These are phyloP conservation scores for Ellobium chinense DNA, from an alignment of 2,888 invertebrate genomes.

Conservation along the genomic window DNA sequence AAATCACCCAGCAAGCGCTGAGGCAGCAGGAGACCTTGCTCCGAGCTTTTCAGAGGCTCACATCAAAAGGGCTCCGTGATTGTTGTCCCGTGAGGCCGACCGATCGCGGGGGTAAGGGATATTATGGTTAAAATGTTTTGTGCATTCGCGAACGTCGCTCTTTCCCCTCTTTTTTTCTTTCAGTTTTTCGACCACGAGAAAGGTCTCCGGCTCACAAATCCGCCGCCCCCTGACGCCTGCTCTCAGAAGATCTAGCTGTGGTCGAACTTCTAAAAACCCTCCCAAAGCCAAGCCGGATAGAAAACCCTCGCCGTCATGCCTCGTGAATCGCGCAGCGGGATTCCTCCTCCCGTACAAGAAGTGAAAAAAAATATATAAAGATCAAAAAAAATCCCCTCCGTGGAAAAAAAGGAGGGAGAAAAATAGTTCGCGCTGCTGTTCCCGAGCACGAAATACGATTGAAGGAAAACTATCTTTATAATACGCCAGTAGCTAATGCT, in stretches of 20 bases:
- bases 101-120: slow-evolving; percentile 17
- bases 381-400: background rate
- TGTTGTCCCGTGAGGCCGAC: background rate
- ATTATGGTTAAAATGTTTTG: slow-evolving; percentile 18
- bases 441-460: slow-evolving; percentile 11
- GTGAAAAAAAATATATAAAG: background rate
- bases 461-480: slow-evolving; percentile 7
- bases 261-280: background rate
- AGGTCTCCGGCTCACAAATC: background rate
- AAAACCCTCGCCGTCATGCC: background rate
- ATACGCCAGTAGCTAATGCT: slow-evolving; percentile 25
- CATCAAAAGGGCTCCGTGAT: background rate
- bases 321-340: slow-evolving; percentile 7
- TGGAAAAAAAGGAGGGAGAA: slow-evolving; percentile 7
- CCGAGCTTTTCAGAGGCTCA: background rate
- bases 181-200: background rate
- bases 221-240: background rate
- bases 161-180: background rate
- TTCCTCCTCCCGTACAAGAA: background rate
- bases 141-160: slow-evolving; percentile 11
- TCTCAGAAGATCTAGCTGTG: background rate
- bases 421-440: background rate
- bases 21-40: background rate
- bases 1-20: background rate
- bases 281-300: too few relatives aligned